Percentiles rank a stretch among this genome's conserved stretches.
These are phyloP conservation scores for Zoroaster sp. DNA, from an alignment of 53 echinoderm and acorn worm genomes.

Conservation along the genomic window DNA sequence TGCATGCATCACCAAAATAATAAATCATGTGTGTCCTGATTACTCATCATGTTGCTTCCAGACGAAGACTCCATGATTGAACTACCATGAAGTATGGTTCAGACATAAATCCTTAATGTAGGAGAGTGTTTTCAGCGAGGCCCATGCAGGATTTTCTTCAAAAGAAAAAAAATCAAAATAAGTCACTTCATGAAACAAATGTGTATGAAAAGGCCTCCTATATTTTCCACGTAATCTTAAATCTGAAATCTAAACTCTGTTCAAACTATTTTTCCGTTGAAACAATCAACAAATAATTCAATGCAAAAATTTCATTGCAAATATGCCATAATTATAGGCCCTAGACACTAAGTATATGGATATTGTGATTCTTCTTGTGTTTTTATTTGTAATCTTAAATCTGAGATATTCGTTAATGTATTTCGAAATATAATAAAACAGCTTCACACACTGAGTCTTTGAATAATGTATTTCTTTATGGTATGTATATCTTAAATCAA, in stretches of 20 bases:
- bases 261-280: not conserved
- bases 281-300: not conserved
- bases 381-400: too few relatives aligned
- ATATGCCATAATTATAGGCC: too few relatives aligned
- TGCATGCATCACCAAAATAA: not conserved
- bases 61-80: not conserved
- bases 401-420: too few relatives aligned
- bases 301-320: not conserved
- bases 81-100: not conserved
- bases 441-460: too few relatives aligned
- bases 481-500: too few relatives aligned
- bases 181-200: not conserved
- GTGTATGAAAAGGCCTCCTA: not conserved
- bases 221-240: not conserved
- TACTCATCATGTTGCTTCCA: not conserved
- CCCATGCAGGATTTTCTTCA: not conserved
- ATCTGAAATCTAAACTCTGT: not conserved
- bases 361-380: too few relatives aligned
- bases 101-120: not conserved
- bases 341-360: too few relatives aligned
- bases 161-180: not conserved
- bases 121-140: not conserved
- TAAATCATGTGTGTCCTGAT: not conserved
- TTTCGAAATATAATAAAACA: too few relatives aligned
- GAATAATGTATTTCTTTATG: too few relatives aligned